Percentiles rank a stretch among this genome's conserved stretches.
These are phyloP conservation scores for Paratrypauchen microcephalus DNA, from an alignment of 2,797 vertebrate species.

Conservation along the genomic window DNA sequence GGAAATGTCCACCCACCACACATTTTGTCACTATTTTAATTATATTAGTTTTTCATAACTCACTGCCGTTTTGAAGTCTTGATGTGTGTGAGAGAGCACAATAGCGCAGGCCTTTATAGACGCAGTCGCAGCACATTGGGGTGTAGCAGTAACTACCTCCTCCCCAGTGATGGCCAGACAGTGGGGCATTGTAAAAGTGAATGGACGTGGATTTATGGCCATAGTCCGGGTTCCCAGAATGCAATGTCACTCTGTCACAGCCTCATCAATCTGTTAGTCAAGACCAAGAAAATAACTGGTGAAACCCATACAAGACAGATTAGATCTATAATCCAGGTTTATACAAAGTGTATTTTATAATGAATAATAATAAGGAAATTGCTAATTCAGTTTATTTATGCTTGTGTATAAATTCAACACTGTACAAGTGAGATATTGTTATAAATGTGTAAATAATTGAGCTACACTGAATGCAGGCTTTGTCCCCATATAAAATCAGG, in stretches of 20 bases:
- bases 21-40: constrained; percentile 29
- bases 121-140: constrained; percentile 51
- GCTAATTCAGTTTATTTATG: neutral
- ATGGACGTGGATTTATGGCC: constrained; percentile 72
- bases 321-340: neutral
- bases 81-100: constrained; percentile 36
- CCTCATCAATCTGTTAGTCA: constrained; percentile 67
- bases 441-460: neutral
- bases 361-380: neutral
- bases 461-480: neutral
- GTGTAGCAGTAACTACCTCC: constrained; percentile 63
- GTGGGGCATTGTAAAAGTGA: constrained; percentile 73
- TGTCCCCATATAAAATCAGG: neutral
- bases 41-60: constrained; percentile 61
- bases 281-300: constrained; percentile 18
- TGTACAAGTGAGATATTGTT: neutral
- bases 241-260: constrained; percentile 69
- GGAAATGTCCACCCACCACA: constrained; percentile 59
- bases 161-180: constrained; percentile 67
- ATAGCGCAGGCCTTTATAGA: constrained; percentile 29
- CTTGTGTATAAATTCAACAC: neutral
- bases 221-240: constrained; percentile 73
- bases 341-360: neutral
- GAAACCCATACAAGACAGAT: constrained; percentile 51
- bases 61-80: constrained; percentile 45